A percentile compares a stretch with the other conserved stretches of the same genome.
Conservation (phyloP, 2,888 invertebrate species). For the Pyrgus malvae region DNA sequence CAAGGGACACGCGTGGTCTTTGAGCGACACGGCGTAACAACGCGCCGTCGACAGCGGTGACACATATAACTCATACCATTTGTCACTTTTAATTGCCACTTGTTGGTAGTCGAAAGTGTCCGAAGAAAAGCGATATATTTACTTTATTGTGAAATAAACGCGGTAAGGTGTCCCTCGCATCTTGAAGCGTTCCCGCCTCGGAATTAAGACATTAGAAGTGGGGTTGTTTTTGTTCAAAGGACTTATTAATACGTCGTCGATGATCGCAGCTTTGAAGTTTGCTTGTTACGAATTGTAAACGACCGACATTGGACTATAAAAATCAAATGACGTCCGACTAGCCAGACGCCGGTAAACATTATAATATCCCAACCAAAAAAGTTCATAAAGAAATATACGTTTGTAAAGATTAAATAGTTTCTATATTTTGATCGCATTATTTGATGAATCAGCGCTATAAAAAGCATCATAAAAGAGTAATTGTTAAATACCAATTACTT, state of each 20-base stretch:
- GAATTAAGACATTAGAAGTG: constrained; percentile 65
- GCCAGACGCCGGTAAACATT: constrained; percentile 26
- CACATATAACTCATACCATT: constrained; percentile 69
- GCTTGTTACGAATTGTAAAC: constrained; percentile 42
- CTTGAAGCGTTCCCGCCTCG: constrained; percentile 32
- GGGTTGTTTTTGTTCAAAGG: constrained; percentile 55
- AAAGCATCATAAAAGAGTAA: background rate
- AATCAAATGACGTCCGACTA: constrained; percentile 46
- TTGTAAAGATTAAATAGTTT: constrained; percentile 1
- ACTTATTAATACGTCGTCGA: constrained; percentile 53
- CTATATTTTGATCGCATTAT: background rate
- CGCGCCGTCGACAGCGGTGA: constrained; percentile 45
- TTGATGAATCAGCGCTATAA: background rate
- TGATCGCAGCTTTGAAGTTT: constrained; percentile 51
- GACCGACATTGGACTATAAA: constrained; percentile 44
- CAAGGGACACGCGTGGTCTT: constrained; percentile 50
- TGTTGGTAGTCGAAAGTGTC: constrained; percentile 70
- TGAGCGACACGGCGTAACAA: constrained; percentile 58
- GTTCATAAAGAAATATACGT: background rate
- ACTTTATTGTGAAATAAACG: constrained; percentile 75
- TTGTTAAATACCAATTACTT: constrained; percentile 10
- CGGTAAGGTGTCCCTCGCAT: constrained; percentile 37
- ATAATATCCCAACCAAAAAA: constrained; percentile 5
- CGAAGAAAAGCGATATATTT: constrained; percentile 67
- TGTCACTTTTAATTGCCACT: constrained; percentile 81